A percentile compares a stretch with the other conserved stretches of the same genome.
phyloP scores from a whole-genome alignment of 2,797 vertebrate genomes.

The Petrocephalus sullivani region DNA sequence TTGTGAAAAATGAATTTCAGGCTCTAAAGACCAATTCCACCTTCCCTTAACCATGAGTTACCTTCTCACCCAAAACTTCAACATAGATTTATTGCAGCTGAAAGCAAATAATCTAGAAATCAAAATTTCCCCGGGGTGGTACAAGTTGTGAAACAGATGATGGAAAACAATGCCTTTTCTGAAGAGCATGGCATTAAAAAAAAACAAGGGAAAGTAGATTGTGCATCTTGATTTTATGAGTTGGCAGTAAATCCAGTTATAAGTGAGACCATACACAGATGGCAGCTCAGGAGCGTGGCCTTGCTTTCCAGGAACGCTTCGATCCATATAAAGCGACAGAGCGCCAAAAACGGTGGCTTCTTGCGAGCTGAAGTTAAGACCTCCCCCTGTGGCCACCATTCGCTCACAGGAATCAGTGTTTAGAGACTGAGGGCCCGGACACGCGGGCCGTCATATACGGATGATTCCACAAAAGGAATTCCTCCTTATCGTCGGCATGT shows the following conservation, averaged over 20 bases:
- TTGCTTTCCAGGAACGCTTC: slow-evolving; percentile 30
- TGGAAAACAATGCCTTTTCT: slow-evolving; percentile 21
- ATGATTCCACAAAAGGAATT: slow-evolving; percentile 78
- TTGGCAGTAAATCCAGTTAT: slow-evolving; percentile 22
- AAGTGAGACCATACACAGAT: slow-evolving; percentile 6
- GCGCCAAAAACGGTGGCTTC: slow-evolving; percentile 35
- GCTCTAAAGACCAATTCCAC: not conserved
- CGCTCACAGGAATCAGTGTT: slow-evolving; percentile 7
- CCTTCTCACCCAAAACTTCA: not conserved
- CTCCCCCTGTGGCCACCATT: not conserved
- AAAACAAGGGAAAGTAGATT: slow-evolving; percentile 16
- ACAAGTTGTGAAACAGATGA: slow-evolving; percentile 22
- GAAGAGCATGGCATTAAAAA: slow-evolving; percentile 26
- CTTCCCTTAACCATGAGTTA: not conserved
- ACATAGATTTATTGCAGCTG: not conserved
- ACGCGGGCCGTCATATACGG: slow-evolving; percentile 48
- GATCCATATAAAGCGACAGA: slow-evolving; percentile 45
- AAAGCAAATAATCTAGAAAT: slow-evolving; percentile 9
- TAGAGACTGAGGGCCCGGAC: slow-evolving; percentile 50
- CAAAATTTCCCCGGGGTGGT: slow-evolving; percentile 8
- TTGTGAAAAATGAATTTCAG: not conserved
- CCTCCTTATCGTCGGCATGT: slow-evolving; percentile 58
- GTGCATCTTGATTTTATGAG: slow-evolving; percentile 19
- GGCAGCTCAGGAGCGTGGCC: slow-evolving; percentile 27
- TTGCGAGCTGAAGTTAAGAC: slow-evolving; percentile 23